phyloP scores from a whole-genome alignment of 1,140 invertebrate genomes.

The Delia radicum region DNA sequence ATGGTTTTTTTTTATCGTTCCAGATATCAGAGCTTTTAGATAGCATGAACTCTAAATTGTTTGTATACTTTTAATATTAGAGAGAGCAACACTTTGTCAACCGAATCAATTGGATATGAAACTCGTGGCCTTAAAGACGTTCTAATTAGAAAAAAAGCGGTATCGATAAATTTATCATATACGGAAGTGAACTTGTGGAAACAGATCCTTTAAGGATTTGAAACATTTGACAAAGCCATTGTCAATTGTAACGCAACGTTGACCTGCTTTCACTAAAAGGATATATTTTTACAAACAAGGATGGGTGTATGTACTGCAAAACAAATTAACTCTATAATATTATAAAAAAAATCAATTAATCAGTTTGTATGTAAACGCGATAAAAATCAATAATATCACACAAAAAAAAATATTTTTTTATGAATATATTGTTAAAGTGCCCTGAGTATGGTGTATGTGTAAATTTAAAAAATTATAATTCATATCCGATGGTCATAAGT shows the following conservation, averaged over 20 bases:
- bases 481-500: no score
- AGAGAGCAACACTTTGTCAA: slow-evolving; percentile 1
- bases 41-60: background rate
- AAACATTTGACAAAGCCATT: background rate
- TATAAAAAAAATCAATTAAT: no score
- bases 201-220: background rate
- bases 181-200: background rate
- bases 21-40: slow-evolving; percentile 16
- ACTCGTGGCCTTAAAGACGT: slow-evolving; percentile 21
- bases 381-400: no score
- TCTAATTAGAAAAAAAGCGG: background rate
- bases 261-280: background rate
- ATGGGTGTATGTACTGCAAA: slow-evolving; percentile 5
- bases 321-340: no score
- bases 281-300: background rate
- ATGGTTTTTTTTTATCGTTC: slow-evolving; percentile 21
- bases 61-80: slow-evolving; percentile 5
- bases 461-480: no score
- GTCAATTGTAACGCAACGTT: background rate
- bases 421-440: no score
- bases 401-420: no score
- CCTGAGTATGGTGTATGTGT: no score
- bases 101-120: slow-evolving; percentile 21
- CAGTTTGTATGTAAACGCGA: no score
- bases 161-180: background rate